Percentiles rank a stretch among this genome's conserved stretches.
These are phyloP conservation scores for Acanthochromis polyacanthus DNA, from an alignment of 2,113 vertebrate species.

Conservation along the genomic window DNA sequence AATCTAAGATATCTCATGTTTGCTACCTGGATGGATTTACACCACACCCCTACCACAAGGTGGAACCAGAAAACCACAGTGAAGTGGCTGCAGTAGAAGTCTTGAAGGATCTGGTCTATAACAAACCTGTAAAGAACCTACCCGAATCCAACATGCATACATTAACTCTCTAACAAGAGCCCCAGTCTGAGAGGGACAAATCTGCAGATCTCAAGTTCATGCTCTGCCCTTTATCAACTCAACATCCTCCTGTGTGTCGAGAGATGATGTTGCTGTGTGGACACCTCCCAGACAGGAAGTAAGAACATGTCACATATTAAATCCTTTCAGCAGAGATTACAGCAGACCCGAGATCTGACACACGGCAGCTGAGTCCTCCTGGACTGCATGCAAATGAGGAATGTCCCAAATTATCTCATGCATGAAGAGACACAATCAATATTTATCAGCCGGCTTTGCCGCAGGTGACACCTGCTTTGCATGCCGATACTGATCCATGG, in stretches of 20 bases:
- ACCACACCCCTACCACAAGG: no score
- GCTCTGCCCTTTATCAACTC: no score
- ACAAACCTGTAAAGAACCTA: not conserved
- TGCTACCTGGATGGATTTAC: no score
- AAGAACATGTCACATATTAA: conserved; percentile 1
- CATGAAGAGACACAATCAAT: conserved; percentile 37
- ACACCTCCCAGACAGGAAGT: not conserved
- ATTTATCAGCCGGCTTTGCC: conserved; percentile 5
- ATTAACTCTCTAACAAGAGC: not conserved
- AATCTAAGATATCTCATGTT: not conserved
- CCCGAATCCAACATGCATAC: not conserved
- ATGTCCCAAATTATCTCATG: conserved; percentile 11
- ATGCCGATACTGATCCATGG: not conserved
- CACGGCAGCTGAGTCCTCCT: no score
- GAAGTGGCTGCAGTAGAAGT: no score
- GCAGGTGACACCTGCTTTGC: not conserved
- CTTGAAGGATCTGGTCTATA: no score
- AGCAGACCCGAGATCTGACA: no score
- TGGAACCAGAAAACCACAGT: not conserved
- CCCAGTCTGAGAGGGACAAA: no score
- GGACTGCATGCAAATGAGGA: no score
- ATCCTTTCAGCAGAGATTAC: not conserved
- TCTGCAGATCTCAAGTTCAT: no score
- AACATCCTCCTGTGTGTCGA: no score
- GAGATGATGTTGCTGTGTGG: not conserved